Base-by-base conservation (phyloP, 2,113 vertebrate species). In the Irena cyanogastra region DNA sequence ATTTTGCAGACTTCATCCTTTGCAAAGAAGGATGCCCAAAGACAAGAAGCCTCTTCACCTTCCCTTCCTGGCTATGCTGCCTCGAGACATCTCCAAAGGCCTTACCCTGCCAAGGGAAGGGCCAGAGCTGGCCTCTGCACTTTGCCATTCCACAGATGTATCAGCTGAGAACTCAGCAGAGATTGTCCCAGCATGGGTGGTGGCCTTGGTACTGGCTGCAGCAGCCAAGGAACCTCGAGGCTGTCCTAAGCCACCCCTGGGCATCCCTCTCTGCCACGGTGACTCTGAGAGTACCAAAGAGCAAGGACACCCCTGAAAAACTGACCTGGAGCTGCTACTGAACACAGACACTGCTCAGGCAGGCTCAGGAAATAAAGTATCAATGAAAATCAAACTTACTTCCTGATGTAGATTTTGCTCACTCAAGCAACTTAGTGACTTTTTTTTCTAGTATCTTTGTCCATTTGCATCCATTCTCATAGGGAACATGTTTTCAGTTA, bases 191-290 rank as follows among this genome's bases (percentile, higher is more conserved):
- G 52, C 42, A 70, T 0, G 6, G 16, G 9, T 18, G 17, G n/a
- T 26, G 42, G 26, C 28, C 45, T 69, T 0, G 0, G 16, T 12
- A 45, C 13, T 2, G 4, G 16, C 7, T 50, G 57, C 2, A 3
- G 37, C 84, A 78, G 41, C 33, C 3, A 2, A 10, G 53, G 19
- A 80, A 37, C 33, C 66, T 53, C 4, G 8, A 41, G 37, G 47
- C 11, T 54, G 28, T 33, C 31, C 76, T 47, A 23, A 86, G 49
- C 21, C 59, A 71, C 10, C 13, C 33, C 6, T 31, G 42, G 41
- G 20, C 47, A 53, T 16, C 42, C 31, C 37, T 37, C 30, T 31
- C 69, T 71, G 41, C 18, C 57, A 71, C 4, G 3, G 26, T 42
- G 42, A 19, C 42, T n/a, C 20, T 7, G 16, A 45, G 39, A 78